Percentiles rank a stretch among this genome's conserved stretches.
phyloP scores from a whole-genome alignment of 2,888 invertebrate species.

The Eretmocerus hayati region DNA sequence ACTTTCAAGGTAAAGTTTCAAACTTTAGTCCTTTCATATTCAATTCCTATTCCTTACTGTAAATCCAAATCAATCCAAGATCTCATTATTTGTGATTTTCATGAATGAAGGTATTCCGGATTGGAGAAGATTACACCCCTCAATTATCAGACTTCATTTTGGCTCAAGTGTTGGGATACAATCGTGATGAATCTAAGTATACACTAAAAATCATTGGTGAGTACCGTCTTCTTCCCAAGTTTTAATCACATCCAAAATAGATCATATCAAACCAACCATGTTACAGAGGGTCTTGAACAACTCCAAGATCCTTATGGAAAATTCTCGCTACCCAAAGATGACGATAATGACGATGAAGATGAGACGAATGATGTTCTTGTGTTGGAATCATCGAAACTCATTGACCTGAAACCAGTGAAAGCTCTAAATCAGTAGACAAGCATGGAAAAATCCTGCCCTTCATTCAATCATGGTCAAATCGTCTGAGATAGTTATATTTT shows the following conservation, averaged over 20 bases:
- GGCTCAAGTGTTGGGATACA: conserved; percentile 33
- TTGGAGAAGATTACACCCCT: conserved; percentile 44
- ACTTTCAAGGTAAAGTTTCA: not conserved
- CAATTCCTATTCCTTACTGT: too few relatives aligned
- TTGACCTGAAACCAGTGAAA: conserved; percentile 14
- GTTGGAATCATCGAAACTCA: conserved; percentile 12
- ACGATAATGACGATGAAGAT: conserved; percentile 15
- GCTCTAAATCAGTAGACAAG: too few relatives aligned
- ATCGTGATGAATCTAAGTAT: conserved; percentile 23
- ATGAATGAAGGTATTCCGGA: conserved; percentile 44
- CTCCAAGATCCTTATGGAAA: conserved; percentile 39
- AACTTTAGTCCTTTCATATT: too few relatives aligned
- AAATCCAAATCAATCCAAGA: too few relatives aligned
- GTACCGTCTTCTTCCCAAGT: too few relatives aligned
- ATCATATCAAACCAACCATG: conserved; percentile 10
- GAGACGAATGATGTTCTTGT: conserved; percentile 9
- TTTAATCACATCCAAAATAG: too few relatives aligned
- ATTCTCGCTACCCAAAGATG: conserved; percentile 36
- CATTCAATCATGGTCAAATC: too few relatives aligned
- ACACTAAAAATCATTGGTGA: conserved; percentile 32
- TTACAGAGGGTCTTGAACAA: conserved; percentile 40
- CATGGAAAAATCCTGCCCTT: too few relatives aligned
- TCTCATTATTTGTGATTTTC: too few relatives aligned
- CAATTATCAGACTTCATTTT: conserved; percentile 42
- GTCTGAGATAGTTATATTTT: too few relatives aligned